Evolutionary conservation across 2,888 invertebrate genomes (phyloP).

Genomic region (Nomada ferruginata): DNA sequence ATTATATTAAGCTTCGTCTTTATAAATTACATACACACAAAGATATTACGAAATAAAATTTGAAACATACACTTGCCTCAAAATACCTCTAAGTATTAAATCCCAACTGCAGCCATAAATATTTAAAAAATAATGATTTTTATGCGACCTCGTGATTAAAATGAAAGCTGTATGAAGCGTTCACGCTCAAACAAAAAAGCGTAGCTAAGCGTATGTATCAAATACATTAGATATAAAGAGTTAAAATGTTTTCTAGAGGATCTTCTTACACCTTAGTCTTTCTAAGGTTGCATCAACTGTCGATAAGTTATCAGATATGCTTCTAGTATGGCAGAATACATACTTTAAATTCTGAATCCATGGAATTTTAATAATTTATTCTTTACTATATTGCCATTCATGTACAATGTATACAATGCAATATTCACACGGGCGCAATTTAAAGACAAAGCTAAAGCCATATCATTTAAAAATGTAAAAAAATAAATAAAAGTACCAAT

Average conservation of each 20-base stretch:
- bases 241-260: conserved; percentile 35
- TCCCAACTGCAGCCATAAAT: background rate
- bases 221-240: conserved; percentile 38
- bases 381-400: background rate
- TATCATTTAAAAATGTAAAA: background rate
- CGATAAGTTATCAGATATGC: conserved; percentile 51
- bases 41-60: no score
- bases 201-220: conserved; percentile 41
- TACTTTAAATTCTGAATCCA: background rate
- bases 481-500: background rate
- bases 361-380: background rate
- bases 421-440: no score
- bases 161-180: background rate
- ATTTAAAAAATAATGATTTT: background rate
- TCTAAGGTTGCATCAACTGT: conserved; percentile 42
- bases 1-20: no score
- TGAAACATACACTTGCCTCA: no score
- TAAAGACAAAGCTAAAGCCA: no score
- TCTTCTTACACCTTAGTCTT: conserved; percentile 35
- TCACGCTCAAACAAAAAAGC: conserved; percentile 2
- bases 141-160: background rate
- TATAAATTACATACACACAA: no score
- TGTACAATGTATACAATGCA: no score
- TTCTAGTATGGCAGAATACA: conserved; percentile 1
- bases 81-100: background rate